Base-by-base conservation (phyloP, 2,888 invertebrate genomes). In the Ectropis crepuscularia region DNA sequence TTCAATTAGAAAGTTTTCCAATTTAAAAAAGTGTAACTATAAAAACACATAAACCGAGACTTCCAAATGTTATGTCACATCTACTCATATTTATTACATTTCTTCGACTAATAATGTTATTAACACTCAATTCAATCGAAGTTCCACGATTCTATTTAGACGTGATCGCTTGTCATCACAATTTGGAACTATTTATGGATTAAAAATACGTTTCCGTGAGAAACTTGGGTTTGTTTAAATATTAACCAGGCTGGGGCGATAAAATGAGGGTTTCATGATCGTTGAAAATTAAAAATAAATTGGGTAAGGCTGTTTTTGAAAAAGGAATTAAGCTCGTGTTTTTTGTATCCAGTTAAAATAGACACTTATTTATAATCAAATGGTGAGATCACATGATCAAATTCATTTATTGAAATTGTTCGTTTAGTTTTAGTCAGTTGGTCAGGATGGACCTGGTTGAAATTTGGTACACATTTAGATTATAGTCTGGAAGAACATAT, bases 121-220 rank as follows among this genome's bases (percentile, higher is more conserved):
- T 65, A 68, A 70, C 66, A 63, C 64, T 51, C 67, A 60, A 69
- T 69, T 63, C 65, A 68, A 70, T 74, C 63, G 70, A 67, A 54
- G 53, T 43, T 67, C 59, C 57, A 61, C 62, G 43, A 65, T 66
- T 59, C 63, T 69, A 63, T 61, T 71, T 71, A 68, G 6, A 60
- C 41, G 11, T 58, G 61, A 70, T 71, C 43, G 65, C 64, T 61
- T 66, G 60, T 71, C 71, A 68, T 70, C 68, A 68, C 68, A 42
- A 64, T 69, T 65, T 68, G 42, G 48, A 63, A 62, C 41, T 50
- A 66, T 63, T 65, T 65, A 67, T 62, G 38, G 11, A 59, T 50
- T 59, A 58, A 54, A 12, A 53, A 57, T 61, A 57, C 45, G 47
- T 57, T 46, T 54, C 61, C 45, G 54, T 62, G 59, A 53, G 64